Conservation (phyloP, 1,140 invertebrate genomes). For the Laupala kohalensis region DNA sequence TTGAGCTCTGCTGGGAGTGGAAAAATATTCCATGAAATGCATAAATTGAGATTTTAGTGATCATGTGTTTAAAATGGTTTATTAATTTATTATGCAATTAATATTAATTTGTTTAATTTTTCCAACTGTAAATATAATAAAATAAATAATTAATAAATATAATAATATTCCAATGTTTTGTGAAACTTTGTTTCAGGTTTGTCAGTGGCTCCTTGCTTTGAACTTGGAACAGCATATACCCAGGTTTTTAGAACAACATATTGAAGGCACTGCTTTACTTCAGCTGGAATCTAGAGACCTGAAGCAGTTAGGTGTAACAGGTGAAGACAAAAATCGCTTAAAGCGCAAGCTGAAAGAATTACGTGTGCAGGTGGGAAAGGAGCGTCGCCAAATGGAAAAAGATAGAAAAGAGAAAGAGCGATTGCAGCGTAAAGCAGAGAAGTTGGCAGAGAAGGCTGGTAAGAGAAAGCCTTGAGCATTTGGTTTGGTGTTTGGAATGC, state of each 20-base stretch:
- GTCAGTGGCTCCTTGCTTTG: slow-evolving; percentile 71
- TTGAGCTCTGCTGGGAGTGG: too few species aligned
- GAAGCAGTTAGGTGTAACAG: slow-evolving; percentile 66
- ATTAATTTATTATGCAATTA: too few species aligned
- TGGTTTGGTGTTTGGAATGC: background rate
- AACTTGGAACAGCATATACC: slow-evolving; percentile 72
- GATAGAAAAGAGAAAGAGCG: slow-evolving; percentile 66
- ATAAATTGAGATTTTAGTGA: too few species aligned
- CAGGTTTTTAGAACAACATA: slow-evolving; percentile 68
- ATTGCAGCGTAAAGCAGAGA: slow-evolving; percentile 64
- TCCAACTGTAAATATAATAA: too few species aligned
- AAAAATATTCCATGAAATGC: too few species aligned
- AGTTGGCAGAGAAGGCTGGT: slow-evolving; percentile 50
- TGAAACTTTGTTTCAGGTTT: slow-evolving; percentile 64
- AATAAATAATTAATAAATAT: too few species aligned
- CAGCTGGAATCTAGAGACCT: slow-evolving; percentile 75
- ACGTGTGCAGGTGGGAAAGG: slow-evolving; percentile 58
- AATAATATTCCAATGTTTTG: too few species aligned
- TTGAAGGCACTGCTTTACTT: slow-evolving; percentile 69
- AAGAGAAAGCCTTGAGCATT: slow-evolving; percentile 18
- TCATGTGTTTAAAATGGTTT: too few species aligned
- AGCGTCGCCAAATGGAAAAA: slow-evolving; percentile 54
- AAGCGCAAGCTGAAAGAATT: slow-evolving; percentile 84
- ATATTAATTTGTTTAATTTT: too few species aligned
- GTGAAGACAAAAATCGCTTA: slow-evolving; percentile 66